Percentiles rank a stretch among this genome's conserved stretches.
Conservation (phyloP, 2,113 vertebrate species). For the Neopipo cinnamomea region DNA sequence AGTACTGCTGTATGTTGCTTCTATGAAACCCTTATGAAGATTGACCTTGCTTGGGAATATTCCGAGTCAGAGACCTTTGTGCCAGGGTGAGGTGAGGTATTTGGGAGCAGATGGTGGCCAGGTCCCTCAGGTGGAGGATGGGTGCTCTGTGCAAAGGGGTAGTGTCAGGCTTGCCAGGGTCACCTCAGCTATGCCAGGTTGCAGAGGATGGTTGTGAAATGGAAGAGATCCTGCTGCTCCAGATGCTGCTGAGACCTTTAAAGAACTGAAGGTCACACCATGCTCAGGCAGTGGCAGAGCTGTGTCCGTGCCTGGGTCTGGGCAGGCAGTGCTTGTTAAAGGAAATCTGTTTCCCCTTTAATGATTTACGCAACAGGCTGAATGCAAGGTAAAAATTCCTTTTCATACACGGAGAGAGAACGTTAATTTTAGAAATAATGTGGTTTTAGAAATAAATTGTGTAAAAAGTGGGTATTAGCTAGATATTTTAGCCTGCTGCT, state of each 20-base stretch:
- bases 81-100: neutral
- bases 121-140: neutral
- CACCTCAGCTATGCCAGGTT: neutral
- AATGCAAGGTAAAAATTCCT: neutral
- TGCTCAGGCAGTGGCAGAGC: neutral
- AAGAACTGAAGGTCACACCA: neutral
- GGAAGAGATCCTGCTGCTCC: neutral
- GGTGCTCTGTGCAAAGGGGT: neutral
- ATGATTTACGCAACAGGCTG: neutral
- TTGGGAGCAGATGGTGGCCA: neutral
- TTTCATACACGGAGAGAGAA: neutral
- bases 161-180: neutral
- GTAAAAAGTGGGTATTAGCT: conserved; percentile 49
- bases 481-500: conserved; percentile 41
- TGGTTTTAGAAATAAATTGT: neutral
- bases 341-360: conserved; percentile 11
- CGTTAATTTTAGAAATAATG: neutral
- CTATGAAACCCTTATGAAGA: neutral
- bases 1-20: neutral
- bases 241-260: neutral
- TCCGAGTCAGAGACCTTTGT: neutral
- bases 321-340: neutral
- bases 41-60: neutral
- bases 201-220: neutral
- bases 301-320: neutral